phyloP scores from a whole-genome alignment of 2,797 vertebrate species.

The Zenarchopterus dispar region DNA sequence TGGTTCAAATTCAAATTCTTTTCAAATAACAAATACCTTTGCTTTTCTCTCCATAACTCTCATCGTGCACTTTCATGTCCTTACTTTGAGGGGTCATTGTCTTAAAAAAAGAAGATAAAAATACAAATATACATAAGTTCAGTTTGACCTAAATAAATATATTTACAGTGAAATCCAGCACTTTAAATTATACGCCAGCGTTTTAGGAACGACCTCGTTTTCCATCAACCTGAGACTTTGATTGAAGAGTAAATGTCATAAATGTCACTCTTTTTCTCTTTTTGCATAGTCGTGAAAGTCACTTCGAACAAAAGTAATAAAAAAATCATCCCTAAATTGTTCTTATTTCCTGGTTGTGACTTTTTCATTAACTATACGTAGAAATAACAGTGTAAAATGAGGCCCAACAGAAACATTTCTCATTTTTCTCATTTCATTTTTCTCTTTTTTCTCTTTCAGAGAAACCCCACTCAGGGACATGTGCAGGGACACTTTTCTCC shows the following conservation, averaged over 20 bases:
- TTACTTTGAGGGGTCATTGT: slow-evolving; percentile 84
- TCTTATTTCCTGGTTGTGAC: too few species aligned
- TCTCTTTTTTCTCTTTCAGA: too few species aligned
- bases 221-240: not conserved
- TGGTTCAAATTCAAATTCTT: not conserved
- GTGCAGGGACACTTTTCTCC: slow-evolving; percentile 19
- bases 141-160: too few species aligned
- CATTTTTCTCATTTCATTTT: too few species aligned
- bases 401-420: too few species aligned
- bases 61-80: slow-evolving; percentile 63
- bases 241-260: not conserved
- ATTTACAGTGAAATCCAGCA: too few species aligned
- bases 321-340: too few species aligned
- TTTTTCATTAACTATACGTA: too few species aligned
- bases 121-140: not conserved
- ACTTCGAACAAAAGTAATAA: too few species aligned
- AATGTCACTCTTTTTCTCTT: not conserved
- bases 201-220: not conserved
- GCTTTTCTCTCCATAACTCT: slow-evolving; percentile 54
- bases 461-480: slow-evolving; percentile 13
- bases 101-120: slow-evolving; percentile 66
- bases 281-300: too few species aligned
- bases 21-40: slow-evolving; percentile 52
- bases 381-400: too few species aligned
- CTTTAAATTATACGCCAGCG: too few species aligned